These are phyloP conservation scores for Galeopterus variegatus DNA, from an alignment of 2,113 vertebrate genomes.

Conservation along the genomic window DNA sequence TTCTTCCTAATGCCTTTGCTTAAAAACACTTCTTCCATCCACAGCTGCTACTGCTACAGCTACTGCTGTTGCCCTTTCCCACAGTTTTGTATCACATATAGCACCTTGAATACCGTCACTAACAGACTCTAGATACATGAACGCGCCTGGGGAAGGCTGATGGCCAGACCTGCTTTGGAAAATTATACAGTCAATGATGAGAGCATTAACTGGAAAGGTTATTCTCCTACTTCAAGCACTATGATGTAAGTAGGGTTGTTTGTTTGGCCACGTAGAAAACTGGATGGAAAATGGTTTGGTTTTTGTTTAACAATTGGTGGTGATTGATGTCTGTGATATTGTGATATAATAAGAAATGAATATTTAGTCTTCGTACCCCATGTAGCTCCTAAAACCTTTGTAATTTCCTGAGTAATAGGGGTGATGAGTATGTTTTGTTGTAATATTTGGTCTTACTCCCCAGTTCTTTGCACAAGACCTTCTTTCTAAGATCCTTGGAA, in stretches of 20 bases:
- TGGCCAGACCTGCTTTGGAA: background rate
- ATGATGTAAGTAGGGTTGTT: background rate
- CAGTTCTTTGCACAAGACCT: background rate
- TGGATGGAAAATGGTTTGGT: background rate
- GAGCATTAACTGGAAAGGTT: background rate
- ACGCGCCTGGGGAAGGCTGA: background rate
- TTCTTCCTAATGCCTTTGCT: background rate
- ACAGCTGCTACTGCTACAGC: too few relatives aligned
- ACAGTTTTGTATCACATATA: background rate
- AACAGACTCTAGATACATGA: background rate
- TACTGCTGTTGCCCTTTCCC: background rate
- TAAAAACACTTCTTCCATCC: background rate
- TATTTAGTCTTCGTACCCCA: background rate
- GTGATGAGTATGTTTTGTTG: background rate
- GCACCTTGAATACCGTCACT: background rate
- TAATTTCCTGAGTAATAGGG: background rate
- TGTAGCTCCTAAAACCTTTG: background rate
- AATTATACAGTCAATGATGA: background rate
- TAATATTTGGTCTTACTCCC: background rate
- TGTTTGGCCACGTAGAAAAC: conserved; percentile 9
- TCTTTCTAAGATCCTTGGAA: background rate
- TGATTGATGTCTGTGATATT: background rate
- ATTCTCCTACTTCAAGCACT: background rate
- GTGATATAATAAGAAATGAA: background rate
- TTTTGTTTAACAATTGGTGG: background rate